phyloP scores from a whole-genome alignment of 2,113 vertebrate species.

The Hippocampus mohnikei region DNA sequence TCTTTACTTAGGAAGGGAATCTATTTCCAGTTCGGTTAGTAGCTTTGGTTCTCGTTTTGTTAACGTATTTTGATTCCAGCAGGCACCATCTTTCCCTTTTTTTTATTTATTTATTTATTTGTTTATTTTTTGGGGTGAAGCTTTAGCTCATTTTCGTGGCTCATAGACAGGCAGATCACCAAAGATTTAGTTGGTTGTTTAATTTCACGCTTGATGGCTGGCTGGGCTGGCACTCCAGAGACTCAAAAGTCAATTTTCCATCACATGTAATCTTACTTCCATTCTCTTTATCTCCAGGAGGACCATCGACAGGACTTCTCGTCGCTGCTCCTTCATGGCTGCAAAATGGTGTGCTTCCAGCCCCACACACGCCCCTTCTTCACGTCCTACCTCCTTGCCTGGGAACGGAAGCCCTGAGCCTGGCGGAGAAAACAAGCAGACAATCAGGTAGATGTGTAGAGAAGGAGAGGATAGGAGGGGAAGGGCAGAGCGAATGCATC shows the following conservation, averaged over 20 bases:
- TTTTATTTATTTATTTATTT: no score
- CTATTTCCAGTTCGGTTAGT: no score
- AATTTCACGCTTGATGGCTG: slow-evolving; percentile 35
- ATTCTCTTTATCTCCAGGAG: slow-evolving; percentile 37
- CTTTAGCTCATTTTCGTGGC: neutral
- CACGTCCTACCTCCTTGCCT: slow-evolving; percentile 74
- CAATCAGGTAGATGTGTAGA: slow-evolving; percentile 90
- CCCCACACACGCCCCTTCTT: slow-evolving; percentile 74
- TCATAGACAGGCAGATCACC: neutral
- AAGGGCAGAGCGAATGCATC: slow-evolving; percentile 41
- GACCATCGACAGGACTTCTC: slow-evolving; percentile 86
- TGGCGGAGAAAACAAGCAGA: slow-evolving; percentile 97
- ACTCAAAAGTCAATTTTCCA: neutral
- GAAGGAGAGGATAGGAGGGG: slow-evolving; percentile 42
- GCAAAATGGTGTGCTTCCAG: slow-evolving; percentile 85
- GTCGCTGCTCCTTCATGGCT: slow-evolving; percentile 78
- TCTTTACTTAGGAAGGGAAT: no score
- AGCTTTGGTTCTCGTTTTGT: no score
- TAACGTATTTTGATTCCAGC: no score
- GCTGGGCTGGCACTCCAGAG: neutral
- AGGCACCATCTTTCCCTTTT: no score
- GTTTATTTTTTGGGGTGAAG: no score
- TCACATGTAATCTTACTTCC: neutral
- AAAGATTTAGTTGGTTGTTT: neutral
- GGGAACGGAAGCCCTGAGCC: slow-evolving; percentile 98